Evolutionary conservation across 2,797 vertebrate genomes (phyloP), one percentile per base, ranked within the genome.

Genomic region (Platalea minor): DNA sequence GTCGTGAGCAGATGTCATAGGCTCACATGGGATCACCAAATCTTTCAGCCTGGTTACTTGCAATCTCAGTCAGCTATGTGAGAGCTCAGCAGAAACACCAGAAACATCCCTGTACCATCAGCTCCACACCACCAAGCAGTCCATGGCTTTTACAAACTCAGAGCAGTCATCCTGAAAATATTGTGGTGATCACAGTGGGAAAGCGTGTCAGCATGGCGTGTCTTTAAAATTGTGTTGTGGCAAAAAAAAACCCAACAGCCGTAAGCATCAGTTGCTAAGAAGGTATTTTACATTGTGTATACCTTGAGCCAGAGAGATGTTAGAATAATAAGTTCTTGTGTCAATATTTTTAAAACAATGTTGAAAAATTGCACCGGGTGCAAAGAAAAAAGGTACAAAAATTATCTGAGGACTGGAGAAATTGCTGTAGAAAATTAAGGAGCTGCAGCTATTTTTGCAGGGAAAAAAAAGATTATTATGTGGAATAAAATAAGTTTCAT

Each of bases 401-500:
- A 25, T 9, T 70, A 12, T 37, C 31, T 17, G 60, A 57, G 41
- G 48, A 45, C 37, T 56, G 61, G 28, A 39, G 26, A 64, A 83
- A 74, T 24, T 74, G 54, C 16, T 19, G 37, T 24, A 56, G 60
- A 88, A 93, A 50, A 26, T 57, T 20, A 88, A 70, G 57, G 23
- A 72, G 6, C 5, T 60, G 10, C 60, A 88, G 57, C 53, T 74
- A 16, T 64, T 94, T 91, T 80, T 29, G 7, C 50, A 77, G 74
- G 37, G 4, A 8, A 17, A 53, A 63, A 45, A 54, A 39, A 33
- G 1, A 29, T 7, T 26, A 59, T 16, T 76, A 6, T 43, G 33
- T 43, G 37, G 17, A 88, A 68, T 80, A 88, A 75, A 91, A 33
- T 56, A 31, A 59, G 19, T 83, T 91, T 88, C 64, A 31, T 56